Base-by-base conservation (phyloP, 2,888 invertebrate species). In the Stenichneumon culpator region DNA sequence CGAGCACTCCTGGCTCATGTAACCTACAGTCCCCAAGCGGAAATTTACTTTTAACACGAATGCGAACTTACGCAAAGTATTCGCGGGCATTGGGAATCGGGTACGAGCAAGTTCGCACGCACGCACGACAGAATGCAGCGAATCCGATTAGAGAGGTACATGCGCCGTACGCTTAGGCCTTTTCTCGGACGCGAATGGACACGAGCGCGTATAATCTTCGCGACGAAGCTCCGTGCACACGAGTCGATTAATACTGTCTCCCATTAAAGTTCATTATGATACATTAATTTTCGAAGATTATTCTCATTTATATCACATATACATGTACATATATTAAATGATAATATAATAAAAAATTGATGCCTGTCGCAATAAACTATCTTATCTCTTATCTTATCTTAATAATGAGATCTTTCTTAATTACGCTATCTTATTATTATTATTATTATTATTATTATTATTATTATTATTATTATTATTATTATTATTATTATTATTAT, bases 21-120 rank as follows among this genome's bases (percentile, higher is more conserved):
- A 77, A 77, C 65, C 47, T 6, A 36, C 65, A 36, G 52, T 67
- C 65, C 50, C 54, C 52, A 32, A 65, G 44, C 67, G 77, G 60
- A 63, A 32, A 77, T 77, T 77, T 77, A 52, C 52, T 77, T 54
- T 50, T 67, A 75, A 36, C 65, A 22, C 77, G 77, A 67, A 39
- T 52, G 54, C 50, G 67, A 65, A 77, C 65, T 77, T 67, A 67
- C 67, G 77, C 77, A 77, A 77, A 67, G 67, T 52, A 52, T 75
- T 52, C 36, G 36, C 65, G 11, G 50, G 75, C 74, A 50, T 65
- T 32, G 50, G 63, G 63, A 28, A 11, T 65, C n/a, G 63, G 75
- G 63, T 19, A 65, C 39, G 52, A 67, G 32, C 77, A 67, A 67
- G 52, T 67, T 77, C 77, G 52, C 77, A 77, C 52, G 22, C 77